Evolutionary conservation across 1,140 invertebrate genomes (phyloP).

Genomic region (Lepeophtheirus salmonis): DNA sequence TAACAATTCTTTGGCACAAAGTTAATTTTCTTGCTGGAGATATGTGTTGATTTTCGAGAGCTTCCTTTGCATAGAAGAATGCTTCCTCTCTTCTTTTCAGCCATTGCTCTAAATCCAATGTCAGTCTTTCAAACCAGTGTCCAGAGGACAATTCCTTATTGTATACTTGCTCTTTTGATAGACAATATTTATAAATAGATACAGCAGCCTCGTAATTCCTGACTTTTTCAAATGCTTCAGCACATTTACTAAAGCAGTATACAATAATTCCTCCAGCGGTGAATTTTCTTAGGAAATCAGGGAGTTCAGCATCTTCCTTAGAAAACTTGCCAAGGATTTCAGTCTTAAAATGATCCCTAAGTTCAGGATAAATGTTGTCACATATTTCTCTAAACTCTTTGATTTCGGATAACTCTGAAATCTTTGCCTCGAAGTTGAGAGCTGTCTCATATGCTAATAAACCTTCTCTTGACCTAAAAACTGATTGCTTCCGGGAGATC

Average conservation of each 20-base stretch:
- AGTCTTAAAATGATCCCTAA: constrained; percentile 21
- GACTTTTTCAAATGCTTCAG: constrained; percentile 32
- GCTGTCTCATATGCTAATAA: constrained; percentile 27
- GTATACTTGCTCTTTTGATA: constrained; percentile 27
- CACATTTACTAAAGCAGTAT: constrained; percentile 28
- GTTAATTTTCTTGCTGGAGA: constrained; percentile 28
- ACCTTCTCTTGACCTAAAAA: constrained; percentile 30
- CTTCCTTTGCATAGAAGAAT: constrained; percentile 26
- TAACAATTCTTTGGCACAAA: constrained; percentile 28
- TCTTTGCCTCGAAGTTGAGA: constrained; percentile 23
- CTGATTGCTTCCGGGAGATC: constrained; percentile 26
- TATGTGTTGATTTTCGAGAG: constrained; percentile 28
- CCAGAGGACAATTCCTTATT: constrained; percentile 31
- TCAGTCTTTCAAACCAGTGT: constrained; percentile 34
- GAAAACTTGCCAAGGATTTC: not conserved
- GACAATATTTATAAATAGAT: constrained; percentile 27
- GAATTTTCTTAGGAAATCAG: constrained; percentile 30
- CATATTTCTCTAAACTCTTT: constrained; percentile 22
- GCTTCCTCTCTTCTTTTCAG: constrained; percentile 31
- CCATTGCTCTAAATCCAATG: constrained; percentile 34
- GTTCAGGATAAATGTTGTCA: not conserved
- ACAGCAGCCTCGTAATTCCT: constrained; percentile 32
- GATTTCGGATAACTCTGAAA: constrained; percentile 24
- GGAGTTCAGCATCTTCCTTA: constrained; percentile 26
- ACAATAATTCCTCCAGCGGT: constrained; percentile 31